phyloP scores from a whole-genome alignment of 1,140 invertebrate genomes.

The Aphaenogaster ashmeadi region DNA sequence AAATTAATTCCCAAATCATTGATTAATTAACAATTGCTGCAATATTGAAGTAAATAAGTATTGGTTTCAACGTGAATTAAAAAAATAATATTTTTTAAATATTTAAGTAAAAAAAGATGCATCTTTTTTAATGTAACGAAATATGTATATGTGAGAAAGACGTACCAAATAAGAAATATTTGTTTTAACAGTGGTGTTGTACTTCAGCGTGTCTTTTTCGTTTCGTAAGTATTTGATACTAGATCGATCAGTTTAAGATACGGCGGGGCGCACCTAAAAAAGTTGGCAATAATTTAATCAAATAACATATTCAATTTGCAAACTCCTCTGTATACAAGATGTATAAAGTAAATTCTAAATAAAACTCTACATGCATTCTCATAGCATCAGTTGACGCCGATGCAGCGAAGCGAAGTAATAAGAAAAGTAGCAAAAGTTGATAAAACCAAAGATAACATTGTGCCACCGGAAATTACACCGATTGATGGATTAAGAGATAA shows the following conservation, averaged over 20 bases:
- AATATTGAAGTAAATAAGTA: not conserved
- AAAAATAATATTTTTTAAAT: not conserved
- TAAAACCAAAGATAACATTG: not conserved
- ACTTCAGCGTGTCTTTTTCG: not conserved
- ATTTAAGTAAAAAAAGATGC: not conserved
- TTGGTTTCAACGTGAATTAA: not conserved
- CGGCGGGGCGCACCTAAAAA: not conserved
- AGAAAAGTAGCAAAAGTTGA: not conserved
- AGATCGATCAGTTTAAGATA: not conserved
- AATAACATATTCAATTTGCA: not conserved
- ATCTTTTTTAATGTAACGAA: not conserved
- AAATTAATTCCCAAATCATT: not conserved
- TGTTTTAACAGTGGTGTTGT: not conserved
- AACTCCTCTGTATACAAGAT: not conserved
- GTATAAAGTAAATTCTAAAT: not conserved
- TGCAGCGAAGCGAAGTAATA: not conserved
- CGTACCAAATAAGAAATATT: not conserved
- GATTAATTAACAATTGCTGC: not conserved
- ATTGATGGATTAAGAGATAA: not conserved
- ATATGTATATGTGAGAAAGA: not conserved
- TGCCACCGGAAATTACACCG: not conserved
- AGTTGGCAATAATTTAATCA: not conserved
- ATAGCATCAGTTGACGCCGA: not conserved
- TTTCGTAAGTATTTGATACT: not conserved
- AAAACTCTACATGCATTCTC: not conserved